Conservation (phyloP, 2,888 invertebrate species). For the Camptogramma bilineatum region DNA sequence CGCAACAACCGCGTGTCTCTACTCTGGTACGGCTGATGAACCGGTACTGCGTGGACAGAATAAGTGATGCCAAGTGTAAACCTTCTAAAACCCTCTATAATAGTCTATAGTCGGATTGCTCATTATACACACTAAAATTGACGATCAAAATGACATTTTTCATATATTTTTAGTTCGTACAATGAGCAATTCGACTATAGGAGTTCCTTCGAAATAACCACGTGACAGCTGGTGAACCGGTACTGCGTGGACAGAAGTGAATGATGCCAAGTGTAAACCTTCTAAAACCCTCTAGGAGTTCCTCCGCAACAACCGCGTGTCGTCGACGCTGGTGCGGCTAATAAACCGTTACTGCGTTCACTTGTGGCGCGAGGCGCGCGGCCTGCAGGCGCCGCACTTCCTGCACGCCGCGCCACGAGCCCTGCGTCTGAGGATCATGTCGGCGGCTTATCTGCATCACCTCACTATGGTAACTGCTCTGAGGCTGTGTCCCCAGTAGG, state of each 20-base stretch:
- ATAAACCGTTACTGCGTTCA: constrained; percentile 69
- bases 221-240: constrained; percentile 61
- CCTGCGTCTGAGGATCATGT: constrained; percentile 67
- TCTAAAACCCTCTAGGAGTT: constrained; percentile 55
- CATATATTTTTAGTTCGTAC: too few species aligned
- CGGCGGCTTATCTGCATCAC: constrained; percentile 65
- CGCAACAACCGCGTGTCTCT: constrained; percentile 71
- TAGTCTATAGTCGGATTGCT: too few species aligned
- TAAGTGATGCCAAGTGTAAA: too few species aligned
- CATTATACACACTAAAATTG: too few species aligned
- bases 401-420: constrained; percentile 62
- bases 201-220: constrained; percentile 71
- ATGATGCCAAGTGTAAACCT: too few species aligned
- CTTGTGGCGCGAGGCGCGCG: constrained; percentile 70
- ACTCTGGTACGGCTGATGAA: constrained; percentile 66
- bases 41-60: constrained; percentile 62
- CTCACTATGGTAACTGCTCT: constrained; percentile 52
- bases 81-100: constrained; percentile 37
- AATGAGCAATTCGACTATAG: too few species aligned
- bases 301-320: constrained; percentile 71
- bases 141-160: too few species aligned
- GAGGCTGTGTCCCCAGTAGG: too few species aligned
- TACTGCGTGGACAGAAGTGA: too few species aligned
- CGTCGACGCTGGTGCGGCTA: constrained; percentile 59
- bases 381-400: constrained; percentile 67